These are phyloP conservation scores for Fragum whitleyi DNA, from an alignment of 2,888 invertebrate species.

Conservation along the genomic window DNA sequence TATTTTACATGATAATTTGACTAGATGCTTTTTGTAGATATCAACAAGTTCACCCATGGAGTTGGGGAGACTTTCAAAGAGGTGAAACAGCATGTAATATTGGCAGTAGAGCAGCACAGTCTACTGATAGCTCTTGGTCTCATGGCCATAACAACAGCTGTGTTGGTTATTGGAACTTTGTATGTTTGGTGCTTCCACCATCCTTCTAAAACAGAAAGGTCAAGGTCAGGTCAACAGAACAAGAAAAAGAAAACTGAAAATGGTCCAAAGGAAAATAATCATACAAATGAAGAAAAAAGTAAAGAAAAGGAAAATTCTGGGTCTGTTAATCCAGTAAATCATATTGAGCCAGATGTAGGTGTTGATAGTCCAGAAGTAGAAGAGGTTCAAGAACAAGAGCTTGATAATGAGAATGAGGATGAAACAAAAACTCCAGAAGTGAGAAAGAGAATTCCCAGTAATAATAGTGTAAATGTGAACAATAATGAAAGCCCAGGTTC, in stretches of 20 bases:
- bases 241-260: constrained; percentile 5
- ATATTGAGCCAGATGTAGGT: background rate
- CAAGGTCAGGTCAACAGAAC: background rate
- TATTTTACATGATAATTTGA: no score
- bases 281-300: background rate
- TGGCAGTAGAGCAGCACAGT: constrained; percentile 53
- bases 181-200: constrained; percentile 60
- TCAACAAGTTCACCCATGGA: constrained; percentile 48
- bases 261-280: background rate
- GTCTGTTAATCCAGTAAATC: background rate
- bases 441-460: constrained; percentile 39
- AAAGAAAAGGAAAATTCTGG: background rate
- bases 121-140: constrained; percentile 48
- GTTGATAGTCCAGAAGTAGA: background rate
- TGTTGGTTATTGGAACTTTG: constrained; percentile 53
- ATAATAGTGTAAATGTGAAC: constrained; percentile 34
- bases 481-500: constrained; percentile 52
- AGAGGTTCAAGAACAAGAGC: background rate
- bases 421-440: background rate
- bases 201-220: constrained; percentile 15
- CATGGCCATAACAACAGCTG: constrained; percentile 45
- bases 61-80: constrained; percentile 51
- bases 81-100: constrained; percentile 57
- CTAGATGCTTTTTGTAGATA: no score
- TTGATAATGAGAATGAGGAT: background rate